Evolutionary conservation across 92 coral and sea anemone genomes (phyloP).

Genomic region (Parazoanthus atlanticus): DNA sequence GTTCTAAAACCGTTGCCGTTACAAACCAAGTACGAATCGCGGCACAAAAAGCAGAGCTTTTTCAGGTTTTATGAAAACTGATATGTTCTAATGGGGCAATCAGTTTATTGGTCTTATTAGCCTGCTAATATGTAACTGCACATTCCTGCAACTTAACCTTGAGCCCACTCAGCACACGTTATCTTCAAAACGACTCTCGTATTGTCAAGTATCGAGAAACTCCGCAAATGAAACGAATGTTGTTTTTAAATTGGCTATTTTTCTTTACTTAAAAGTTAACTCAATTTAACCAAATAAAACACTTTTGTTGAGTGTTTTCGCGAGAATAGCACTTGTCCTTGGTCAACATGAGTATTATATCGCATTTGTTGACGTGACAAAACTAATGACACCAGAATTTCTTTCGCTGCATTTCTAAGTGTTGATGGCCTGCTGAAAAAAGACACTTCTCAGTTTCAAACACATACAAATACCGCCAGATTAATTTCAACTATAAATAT

Average conservation of each 20-base stretch:
- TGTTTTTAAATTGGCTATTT: constrained; percentile 3
- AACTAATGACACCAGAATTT: constrained; percentile 27
- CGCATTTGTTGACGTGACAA: constrained; percentile 34
- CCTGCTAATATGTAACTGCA: background rate
- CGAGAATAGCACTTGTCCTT: background rate
- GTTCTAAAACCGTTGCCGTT: background rate
- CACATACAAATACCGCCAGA: constrained; percentile 14
- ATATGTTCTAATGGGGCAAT: constrained; percentile 10
- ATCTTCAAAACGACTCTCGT: background rate
- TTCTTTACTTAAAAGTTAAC: background rate
- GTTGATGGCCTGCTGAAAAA: constrained; percentile 15
- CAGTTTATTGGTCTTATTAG: background rate
- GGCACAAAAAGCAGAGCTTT: background rate
- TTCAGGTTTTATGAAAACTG: constrained; percentile 11
- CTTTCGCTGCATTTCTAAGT: constrained; percentile 9
- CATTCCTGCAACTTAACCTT: constrained; percentile 26
- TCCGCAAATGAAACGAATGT: background rate
- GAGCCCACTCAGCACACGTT: background rate
- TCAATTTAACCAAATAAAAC: constrained; percentile 13
- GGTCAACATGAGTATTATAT: background rate
- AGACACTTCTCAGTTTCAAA: background rate
- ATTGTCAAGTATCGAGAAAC: constrained; percentile 2
- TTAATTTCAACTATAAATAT: background rate
- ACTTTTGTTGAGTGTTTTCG: constrained; percentile 15
- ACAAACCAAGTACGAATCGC: background rate